These are phyloP conservation scores for Oreochromis tanganicae DNA, from an alignment of 2,113 vertebrate species.

Conservation along the genomic window DNA sequence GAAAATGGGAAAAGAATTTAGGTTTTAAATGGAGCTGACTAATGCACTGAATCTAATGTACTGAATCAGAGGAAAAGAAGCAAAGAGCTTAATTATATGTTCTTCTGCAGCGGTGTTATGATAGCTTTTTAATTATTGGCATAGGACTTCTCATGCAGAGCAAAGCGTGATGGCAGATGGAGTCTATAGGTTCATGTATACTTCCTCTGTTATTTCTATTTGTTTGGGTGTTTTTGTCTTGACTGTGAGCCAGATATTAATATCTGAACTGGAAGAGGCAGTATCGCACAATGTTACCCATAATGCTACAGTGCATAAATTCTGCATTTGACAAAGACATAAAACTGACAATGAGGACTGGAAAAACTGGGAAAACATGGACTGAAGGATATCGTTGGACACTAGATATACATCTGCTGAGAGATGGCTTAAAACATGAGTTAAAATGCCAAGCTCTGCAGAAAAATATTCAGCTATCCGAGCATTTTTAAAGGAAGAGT, in stretches of 20 bases:
- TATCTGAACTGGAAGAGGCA: not conserved
- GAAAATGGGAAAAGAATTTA: conserved; percentile 5
- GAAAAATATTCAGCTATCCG: not conserved
- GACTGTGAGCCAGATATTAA: not conserved
- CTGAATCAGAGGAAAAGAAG: not conserved
- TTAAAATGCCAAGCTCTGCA: not conserved
- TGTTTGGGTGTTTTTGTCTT: not conserved
- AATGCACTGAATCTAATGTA: conserved; percentile 17
- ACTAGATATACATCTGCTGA: not conserved
- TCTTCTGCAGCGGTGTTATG: not conserved
- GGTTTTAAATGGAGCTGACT: conserved; percentile 22
- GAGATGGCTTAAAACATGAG: not conserved
- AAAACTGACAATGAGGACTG: not conserved
- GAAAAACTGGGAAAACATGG: not conserved
- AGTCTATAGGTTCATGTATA: not conserved
- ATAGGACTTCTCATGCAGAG: not conserved
- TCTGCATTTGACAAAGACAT: not conserved
- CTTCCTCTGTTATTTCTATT: not conserved
- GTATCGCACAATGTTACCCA: not conserved
- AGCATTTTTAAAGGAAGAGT: not conserved
- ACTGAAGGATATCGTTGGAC: not conserved
- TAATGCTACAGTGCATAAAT: not conserved
- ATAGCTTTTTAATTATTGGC: not conserved
- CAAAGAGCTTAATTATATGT: conserved; percentile 15
- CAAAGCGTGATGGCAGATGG: not conserved